phyloP scores from a whole-genome alignment of 2,888 invertebrate species.

The Gymnosoma rotundatum region DNA sequence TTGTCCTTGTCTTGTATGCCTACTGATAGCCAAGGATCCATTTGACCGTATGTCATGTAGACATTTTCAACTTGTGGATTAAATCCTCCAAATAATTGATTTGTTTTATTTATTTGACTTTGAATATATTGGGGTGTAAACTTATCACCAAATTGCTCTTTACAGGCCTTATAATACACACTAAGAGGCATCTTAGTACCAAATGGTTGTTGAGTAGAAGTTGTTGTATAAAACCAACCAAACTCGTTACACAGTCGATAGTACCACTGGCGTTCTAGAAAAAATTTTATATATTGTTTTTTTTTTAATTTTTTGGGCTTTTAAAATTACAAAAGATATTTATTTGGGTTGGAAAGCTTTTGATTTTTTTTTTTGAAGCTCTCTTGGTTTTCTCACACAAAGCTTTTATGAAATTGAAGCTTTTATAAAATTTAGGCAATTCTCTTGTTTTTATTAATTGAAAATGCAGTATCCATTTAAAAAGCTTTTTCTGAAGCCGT shows the following conservation, averaged over 20 bases:
- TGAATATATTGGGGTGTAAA: constrained; percentile 75
- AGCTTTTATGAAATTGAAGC: no score
- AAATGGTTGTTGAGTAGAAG: constrained; percentile 84
- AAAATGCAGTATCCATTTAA: no score
- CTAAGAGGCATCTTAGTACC: constrained; percentile 78
- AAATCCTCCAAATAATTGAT: constrained; percentile 83
- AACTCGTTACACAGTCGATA: constrained; percentile 94
- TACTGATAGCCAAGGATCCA: constrained; percentile 84
- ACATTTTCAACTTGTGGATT: constrained; percentile 83
- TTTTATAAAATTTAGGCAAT: no score
- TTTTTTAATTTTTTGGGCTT: no score
- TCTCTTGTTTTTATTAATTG: no score
- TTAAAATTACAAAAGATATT: no score
- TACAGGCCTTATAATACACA: constrained; percentile 75
- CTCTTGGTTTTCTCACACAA: no score
- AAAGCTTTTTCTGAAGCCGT: no score
- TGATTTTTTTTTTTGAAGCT: no score
- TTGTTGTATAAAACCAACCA: constrained; percentile 91
- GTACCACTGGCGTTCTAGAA: no score
- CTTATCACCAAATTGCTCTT: constrained; percentile 76
- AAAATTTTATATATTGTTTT: no score
- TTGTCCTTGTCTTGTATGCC: constrained; percentile 80
- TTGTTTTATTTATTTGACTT: constrained; percentile 79
- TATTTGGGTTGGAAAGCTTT: no score
- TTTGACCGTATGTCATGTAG: constrained; percentile 83